These are phyloP conservation scores for Acanthaster planci DNA, from an alignment of 35 echinoderm and acorn worm genomes.

Conservation along the genomic window DNA sequence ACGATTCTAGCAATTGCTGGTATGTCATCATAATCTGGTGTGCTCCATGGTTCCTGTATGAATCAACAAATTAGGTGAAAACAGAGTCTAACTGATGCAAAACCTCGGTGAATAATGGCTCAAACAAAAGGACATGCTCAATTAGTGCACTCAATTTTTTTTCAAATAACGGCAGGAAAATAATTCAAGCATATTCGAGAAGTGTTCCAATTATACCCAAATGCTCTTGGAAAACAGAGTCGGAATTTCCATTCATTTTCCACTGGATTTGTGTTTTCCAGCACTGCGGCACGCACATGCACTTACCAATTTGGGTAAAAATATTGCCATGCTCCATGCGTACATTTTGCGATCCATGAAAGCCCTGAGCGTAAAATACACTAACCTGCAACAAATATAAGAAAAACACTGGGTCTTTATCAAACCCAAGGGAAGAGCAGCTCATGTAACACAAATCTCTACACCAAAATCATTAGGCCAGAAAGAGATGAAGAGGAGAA, in stretches of 20 bases:
- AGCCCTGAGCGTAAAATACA: constrained; percentile 76
- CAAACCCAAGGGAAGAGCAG: too few relatives aligned
- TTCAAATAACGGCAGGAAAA: too few relatives aligned
- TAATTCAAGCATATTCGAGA: too few relatives aligned
- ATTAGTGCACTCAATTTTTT: too few relatives aligned
- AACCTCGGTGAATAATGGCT: not conserved
- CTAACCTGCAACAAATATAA: constrained; percentile 59
- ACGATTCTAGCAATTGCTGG: constrained; percentile 85
- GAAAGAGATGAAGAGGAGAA: too few relatives aligned
- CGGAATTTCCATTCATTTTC: too few relatives aligned
- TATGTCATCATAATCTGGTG: constrained; percentile 57
- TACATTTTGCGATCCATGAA: constrained; percentile 88
- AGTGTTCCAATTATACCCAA: too few relatives aligned
- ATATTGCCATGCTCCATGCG: constrained; percentile 93
- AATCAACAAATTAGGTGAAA: not conserved
- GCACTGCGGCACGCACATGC: not conserved
- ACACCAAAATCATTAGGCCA: too few relatives aligned
- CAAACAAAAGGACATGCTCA: too few relatives aligned
- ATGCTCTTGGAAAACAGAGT: too few relatives aligned
- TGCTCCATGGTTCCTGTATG: constrained; percentile 61
- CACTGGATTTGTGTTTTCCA: too few relatives aligned
- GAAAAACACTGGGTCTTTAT: not conserved
- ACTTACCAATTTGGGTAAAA: constrained; percentile 90
- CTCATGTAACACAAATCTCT: too few relatives aligned
- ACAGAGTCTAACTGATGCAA: not conserved